A percentile compares a stretch with the other conserved stretches of the same genome.
Conservation (phyloP, 2,888 invertebrate genomes). For the Drymonia ruficornis region DNA sequence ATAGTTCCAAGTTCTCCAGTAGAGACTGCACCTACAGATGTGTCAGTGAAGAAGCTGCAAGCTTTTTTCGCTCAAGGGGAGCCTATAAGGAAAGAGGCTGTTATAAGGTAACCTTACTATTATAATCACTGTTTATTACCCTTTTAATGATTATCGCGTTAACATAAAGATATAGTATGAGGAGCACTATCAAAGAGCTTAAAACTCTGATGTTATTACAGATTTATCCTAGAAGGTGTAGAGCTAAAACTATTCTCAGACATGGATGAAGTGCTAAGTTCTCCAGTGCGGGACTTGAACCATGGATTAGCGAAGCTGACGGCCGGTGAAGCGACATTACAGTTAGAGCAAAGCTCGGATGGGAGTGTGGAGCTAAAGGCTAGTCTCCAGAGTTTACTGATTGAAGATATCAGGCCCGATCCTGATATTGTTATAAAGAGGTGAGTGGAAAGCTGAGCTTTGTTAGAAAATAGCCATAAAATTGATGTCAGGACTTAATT, state of each 20-base stretch:
- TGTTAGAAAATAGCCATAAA: too few species aligned
- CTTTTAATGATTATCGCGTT: too few species aligned
- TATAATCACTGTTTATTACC: too few species aligned
- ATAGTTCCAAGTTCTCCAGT: slow-evolving; percentile 74
- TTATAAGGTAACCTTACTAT: slow-evolving; percentile 65
- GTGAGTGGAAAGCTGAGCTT: slow-evolving; percentile 55
- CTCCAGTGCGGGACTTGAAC: slow-evolving; percentile 89
- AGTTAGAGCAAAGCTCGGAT: slow-evolving; percentile 88
- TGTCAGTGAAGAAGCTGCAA: slow-evolving; percentile 87
- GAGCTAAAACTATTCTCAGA: slow-evolving; percentile 89
- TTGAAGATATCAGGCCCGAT: slow-evolving; percentile 90
- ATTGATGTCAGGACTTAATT: too few species aligned
- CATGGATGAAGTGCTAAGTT: slow-evolving; percentile 89
- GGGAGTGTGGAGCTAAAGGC: slow-evolving; percentile 88
- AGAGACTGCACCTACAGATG: slow-evolving; percentile 70
- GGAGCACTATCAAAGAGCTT: neutral
- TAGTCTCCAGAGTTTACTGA: slow-evolving; percentile 87
- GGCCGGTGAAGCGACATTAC: slow-evolving; percentile 87
- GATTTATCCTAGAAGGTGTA: slow-evolving; percentile 88
- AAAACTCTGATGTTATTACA: slow-evolving; percentile 34
- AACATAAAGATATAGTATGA: too few species aligned
- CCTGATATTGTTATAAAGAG: slow-evolving; percentile 85
- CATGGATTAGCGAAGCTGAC: slow-evolving; percentile 89
- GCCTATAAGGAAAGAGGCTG: slow-evolving; percentile 85
- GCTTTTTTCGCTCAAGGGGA: slow-evolving; percentile 90